These are phyloP conservation scores for Morelia viridis DNA, from an alignment of 2,797 vertebrate species.

Conservation along the genomic window DNA sequence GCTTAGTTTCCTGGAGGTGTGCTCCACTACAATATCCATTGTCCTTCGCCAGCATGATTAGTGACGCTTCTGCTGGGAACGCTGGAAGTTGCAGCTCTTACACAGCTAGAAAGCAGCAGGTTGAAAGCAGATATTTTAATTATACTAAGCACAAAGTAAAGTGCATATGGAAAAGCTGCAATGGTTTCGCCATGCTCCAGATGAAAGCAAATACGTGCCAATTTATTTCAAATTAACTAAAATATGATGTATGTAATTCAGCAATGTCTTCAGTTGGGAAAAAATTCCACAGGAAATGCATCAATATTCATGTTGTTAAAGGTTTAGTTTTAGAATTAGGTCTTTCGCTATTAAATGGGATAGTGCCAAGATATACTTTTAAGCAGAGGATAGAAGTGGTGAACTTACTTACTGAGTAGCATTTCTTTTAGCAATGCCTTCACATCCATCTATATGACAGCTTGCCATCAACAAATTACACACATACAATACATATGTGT, in stretches of 20 bases:
- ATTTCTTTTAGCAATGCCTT: not conserved
- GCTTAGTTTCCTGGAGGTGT: not conserved
- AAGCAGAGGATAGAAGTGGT: not conserved
- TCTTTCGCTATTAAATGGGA: conserved; percentile 20
- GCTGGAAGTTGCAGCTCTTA: not conserved
- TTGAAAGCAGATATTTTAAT: not conserved
- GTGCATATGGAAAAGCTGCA: not conserved
- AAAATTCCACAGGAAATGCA: not conserved
- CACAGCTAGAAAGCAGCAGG: not conserved
- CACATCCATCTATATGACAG: not conserved
- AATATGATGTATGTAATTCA: not conserved
- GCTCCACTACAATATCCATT: not conserved
- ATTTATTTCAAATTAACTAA: conserved; percentile 3
- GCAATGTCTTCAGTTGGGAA: conserved; percentile 1
- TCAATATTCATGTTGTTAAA: conserved; percentile 21
- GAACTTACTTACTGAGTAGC: not conserved
- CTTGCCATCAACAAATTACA: conserved; percentile 12
- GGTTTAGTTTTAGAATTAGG: conserved; percentile 16
- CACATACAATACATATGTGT: not conserved
- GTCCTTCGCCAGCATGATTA: not conserved
- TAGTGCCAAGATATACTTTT: conserved; percentile 17
- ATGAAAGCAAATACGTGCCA: not conserved
- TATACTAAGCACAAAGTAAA: not conserved
- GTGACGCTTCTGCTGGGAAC: not conserved
- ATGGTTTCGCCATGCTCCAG: not conserved